Conservation (phyloP, 1,140 invertebrate genomes). For the Euura saliciscinereae region DNA sequence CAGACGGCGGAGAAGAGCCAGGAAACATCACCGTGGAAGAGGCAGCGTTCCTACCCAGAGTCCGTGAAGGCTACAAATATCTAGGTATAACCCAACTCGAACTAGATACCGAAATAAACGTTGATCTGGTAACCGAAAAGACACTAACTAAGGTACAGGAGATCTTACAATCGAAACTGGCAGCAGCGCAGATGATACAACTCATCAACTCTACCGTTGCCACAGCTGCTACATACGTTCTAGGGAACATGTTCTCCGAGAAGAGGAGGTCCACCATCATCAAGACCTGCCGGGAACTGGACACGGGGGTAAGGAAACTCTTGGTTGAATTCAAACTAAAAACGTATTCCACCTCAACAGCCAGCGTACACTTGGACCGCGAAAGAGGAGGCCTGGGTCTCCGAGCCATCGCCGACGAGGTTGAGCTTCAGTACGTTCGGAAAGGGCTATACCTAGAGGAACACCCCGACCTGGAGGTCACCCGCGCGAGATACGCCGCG, state of each 20-base stretch:
- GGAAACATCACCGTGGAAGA: too few species aligned
- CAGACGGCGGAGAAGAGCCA: neutral
- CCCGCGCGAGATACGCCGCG: neutral
- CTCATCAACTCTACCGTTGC: conserved; percentile 16
- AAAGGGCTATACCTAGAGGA: conserved; percentile 6
- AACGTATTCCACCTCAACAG: conserved; percentile 1
- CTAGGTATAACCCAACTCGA: conserved; percentile 27
- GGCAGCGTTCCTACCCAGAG: conserved; percentile 22
- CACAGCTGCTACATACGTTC: conserved; percentile 15
- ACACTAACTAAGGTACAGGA: too few species aligned
- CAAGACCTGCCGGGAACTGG: conserved; percentile 17
- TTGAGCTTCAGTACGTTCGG: neutral
- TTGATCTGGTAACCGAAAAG: conserved; percentile 21
- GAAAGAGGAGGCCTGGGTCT: neutral
- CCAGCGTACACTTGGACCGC: neutral
- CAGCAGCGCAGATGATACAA: too few species aligned
- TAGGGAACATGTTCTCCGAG: conserved; percentile 14
- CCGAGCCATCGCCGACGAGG: too few species aligned
- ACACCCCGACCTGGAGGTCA: conserved; percentile 1
- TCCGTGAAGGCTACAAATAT: too few species aligned
- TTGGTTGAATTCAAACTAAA: conserved; percentile 8
- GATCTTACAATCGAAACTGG: neutral
- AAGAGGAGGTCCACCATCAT: neutral
- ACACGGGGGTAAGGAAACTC: conserved; percentile 11
- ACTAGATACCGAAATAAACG: conserved; percentile 20